Conservation (phyloP, 1,140 invertebrate species). For the Procambarus clarkii region DNA sequence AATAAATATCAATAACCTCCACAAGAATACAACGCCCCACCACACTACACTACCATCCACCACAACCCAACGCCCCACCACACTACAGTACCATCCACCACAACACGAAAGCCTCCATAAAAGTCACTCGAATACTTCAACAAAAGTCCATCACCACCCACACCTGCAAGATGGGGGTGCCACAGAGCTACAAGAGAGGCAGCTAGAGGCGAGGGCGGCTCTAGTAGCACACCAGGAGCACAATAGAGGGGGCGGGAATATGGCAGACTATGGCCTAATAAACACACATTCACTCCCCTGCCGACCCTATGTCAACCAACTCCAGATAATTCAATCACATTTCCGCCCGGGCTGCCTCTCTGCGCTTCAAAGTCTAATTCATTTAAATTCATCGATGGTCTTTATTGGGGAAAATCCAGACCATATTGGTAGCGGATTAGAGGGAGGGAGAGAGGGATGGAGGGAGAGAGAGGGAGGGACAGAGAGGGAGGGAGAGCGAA, state of each 20-base stretch:
- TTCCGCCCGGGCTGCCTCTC: background rate
- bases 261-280: too few species aligned
- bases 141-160: too few species aligned
- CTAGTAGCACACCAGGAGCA: too few species aligned
- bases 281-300: too few species aligned
- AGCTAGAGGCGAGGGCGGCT: too few species aligned
- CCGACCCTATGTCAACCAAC: too few species aligned
- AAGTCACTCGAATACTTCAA: too few species aligned
- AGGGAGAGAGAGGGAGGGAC: background rate
- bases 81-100: background rate
- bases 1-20: too few species aligned
- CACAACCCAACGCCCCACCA: background rate
- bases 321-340: conserved; percentile 42
- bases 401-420: conserved; percentile 54
- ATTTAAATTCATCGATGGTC: conserved; percentile 59
- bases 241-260: too few species aligned
- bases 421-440: conserved; percentile 62
- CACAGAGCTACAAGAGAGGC: too few species aligned
- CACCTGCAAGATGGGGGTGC: too few species aligned
- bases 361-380: conserved; percentile 35
- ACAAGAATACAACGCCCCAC: background rate
- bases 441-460: background rate
- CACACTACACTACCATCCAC: background rate
- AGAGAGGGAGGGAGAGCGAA: background rate
- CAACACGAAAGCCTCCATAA: background rate